phyloP scores from a whole-genome alignment of 2,888 invertebrate species.

The Trisateles emortualis region DNA sequence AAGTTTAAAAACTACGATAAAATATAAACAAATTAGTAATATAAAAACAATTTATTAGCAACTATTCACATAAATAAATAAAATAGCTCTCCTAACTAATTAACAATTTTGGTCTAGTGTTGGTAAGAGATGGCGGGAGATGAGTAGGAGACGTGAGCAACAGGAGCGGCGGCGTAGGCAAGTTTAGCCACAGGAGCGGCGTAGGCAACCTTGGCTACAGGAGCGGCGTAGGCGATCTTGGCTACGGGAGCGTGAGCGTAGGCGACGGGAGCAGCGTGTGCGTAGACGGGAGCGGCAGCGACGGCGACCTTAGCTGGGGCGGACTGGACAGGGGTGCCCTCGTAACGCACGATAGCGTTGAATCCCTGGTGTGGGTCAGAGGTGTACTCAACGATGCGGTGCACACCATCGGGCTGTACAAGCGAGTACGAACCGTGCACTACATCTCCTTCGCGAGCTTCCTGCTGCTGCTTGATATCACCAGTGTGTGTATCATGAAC shows the following conservation, averaged over 20 bases:
- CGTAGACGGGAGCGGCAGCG: slow-evolving; percentile 42
- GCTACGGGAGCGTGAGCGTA: slow-evolving; percentile 25
- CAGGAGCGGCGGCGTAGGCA: slow-evolving; percentile 58
- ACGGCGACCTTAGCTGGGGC: slow-evolving; percentile 34
- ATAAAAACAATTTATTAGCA: slow-evolving; percentile 48
- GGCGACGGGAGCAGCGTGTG: slow-evolving; percentile 41
- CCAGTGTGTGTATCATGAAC: slow-evolving; percentile 79
- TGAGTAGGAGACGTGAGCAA: slow-evolving; percentile 66
- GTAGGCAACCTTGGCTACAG: slow-evolving; percentile 36
- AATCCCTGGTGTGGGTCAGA: slow-evolving; percentile 77
- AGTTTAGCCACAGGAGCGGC: slow-evolving; percentile 58
- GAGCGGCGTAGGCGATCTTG: slow-evolving; percentile 42
- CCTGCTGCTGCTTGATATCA: slow-evolving; percentile 81
- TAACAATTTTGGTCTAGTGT: slow-evolving; percentile 55
- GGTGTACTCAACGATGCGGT: slow-evolving; percentile 80
- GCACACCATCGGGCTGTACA: slow-evolving; percentile 81
- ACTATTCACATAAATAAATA: slow-evolving; percentile 55
- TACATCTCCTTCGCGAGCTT: slow-evolving; percentile 74
- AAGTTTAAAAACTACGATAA: too few species aligned
- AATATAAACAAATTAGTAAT: too few species aligned
- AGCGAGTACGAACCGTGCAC: slow-evolving; percentile 82
- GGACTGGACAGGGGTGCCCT: slow-evolving; percentile 65
- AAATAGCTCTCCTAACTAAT: slow-evolving; percentile 41
- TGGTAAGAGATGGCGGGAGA: slow-evolving; percentile 76
- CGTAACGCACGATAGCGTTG: slow-evolving; percentile 79